Evolutionary conservation across 35 echinoderm and acorn worm species (phyloP), one percentile per base, ranked within the genome.

Genomic region (Apostichopus californicus): DNA sequence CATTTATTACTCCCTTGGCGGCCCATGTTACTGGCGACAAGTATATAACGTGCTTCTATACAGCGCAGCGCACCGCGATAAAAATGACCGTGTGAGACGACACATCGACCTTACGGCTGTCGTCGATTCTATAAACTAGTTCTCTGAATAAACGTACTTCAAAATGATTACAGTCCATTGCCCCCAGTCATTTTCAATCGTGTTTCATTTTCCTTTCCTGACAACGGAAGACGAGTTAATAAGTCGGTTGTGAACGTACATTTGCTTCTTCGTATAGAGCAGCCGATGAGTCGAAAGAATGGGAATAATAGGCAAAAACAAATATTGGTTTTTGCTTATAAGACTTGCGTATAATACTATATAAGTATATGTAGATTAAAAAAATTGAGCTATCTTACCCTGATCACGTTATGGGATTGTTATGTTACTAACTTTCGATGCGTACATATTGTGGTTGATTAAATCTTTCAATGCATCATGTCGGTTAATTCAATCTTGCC

Each of bases 91-190:
- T 5, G 17, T 22, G 55, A 83, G 15, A 56, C 13, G 20, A 5
- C 6, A 46, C 2, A 83, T n/a, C 52, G 6, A 83, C 80, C 80
- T 57, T n/a, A 56, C 56, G 80, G 55, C 80, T 9, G 17, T 59
- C 53, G 80, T 59, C 80, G 55, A 83, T 83, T 59, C 15, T 5
- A 56, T 3, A 83, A 83, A 83, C 80, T 59, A 55, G 80, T 83
- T 59, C 80, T 59, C 80, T 20, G 55, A 83, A 83, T 59, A 83
- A 83, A 83, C 80, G 80, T 59, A 83, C 80, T 83, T 83, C 80
- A 56, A 22, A 83, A 83, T 59, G 80, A 83, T 59, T 83, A 83
- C 15, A 83, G 55, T 59, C 52, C 54, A 83, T 59, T 83, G 80
- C 80, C 56, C 56, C 34, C 17, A 83, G 55, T 59, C 80, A 83